Base-by-base conservation (phyloP, 2,113 vertebrate genomes). In the Corythornis madagascariensis region DNA sequence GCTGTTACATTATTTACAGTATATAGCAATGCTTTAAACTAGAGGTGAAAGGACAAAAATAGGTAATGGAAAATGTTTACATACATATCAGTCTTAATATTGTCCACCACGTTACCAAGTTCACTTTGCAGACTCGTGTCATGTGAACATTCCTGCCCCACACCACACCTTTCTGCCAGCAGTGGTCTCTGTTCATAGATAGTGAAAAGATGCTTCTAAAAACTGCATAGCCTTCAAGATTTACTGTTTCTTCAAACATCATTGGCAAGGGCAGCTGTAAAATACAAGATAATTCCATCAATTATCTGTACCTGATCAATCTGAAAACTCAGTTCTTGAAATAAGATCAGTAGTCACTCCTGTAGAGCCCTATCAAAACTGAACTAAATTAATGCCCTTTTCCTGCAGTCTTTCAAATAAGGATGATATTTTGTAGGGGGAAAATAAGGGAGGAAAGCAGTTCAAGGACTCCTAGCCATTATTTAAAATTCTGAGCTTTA, bases 241-340 rank as follows among this genome's bases (percentile, higher is more conserved):
- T 94, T 81, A 92, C 93, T 94, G 83, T 86, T 95, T 95, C 94
- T 95, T 95, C 92, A 96, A 91, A 95, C 50, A 72, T 74, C 94
- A 77, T 35, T 90, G 89, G 87, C 72, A 86, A 86, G 82, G 90
- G 95, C 56, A 96, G 96, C 97, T 98, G 94, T 86, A 97, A 97
- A 93, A 96, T 6, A 90, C 15, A 10, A 17, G 94, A 79, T 6
- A 66, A 42, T 16, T 94, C 57, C 48, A 91, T 82, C 56, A 47
- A 18, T 72, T 60, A 64, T 26, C 18, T 60, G 29, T 10, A 57
- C 24, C 43, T 47, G 69, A 38, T 59, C 11, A 75, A 47, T 16
- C 25, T 71, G n/a, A 85, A 92, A 85, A 64, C 22, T 33, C 29
- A 65, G 1, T 3, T 83, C 56, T 52, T 61, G n/a, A 85, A 77